Base-by-base conservation (phyloP, 1,140 invertebrate genomes). In the Drosophila kikkawai region DNA sequence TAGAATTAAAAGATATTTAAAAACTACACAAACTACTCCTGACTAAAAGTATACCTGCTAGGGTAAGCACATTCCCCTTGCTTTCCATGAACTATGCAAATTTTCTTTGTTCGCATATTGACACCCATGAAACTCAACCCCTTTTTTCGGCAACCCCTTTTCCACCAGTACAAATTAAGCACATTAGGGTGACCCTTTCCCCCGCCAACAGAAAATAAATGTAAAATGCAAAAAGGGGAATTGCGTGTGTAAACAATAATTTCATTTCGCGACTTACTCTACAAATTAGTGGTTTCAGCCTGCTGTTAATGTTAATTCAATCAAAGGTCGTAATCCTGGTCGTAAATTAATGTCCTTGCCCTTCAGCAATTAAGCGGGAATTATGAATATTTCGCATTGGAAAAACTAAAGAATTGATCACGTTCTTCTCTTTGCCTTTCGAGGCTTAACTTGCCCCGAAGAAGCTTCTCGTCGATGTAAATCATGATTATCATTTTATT, bases 401-500 rank as follows among this genome's bases (percentile, higher is more conserved):
- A 37, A 39, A 45, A 57, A 57, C 29, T 42, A 51, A 39, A 36
- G 44, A 75, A 71, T 50, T 75, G 75, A 79, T 79, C 80, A 80
- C 81, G 76, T 84, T 84, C 71, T 32, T 48, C 7, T 15, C 7
- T 29, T 36, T 19, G 12, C 32, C 5, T n/a, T 26, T 39, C 15
- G 26, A 22, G 44, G 61, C 53, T 74, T 76, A 75, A 39, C 19
- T 37, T 60, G 5, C 32, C 61, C 67, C 26, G 36, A 45, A 70
- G 66, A 71, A 39, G 44, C 32, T 17, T 19, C 51, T 37, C 13
- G 19, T 13, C 39, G 74, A 78, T 82, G 82, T 86, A 86, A 86
- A 86, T 86, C 83, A 86, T 86, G 79, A 86, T 86, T 86, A 86
- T 82, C 69, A 74, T 86, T 86, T 86, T 85, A 85, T 85, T 81